Conservation (phyloP, 2,113 vertebrate genomes). For the Thalassarche chlororhynchos region DNA sequence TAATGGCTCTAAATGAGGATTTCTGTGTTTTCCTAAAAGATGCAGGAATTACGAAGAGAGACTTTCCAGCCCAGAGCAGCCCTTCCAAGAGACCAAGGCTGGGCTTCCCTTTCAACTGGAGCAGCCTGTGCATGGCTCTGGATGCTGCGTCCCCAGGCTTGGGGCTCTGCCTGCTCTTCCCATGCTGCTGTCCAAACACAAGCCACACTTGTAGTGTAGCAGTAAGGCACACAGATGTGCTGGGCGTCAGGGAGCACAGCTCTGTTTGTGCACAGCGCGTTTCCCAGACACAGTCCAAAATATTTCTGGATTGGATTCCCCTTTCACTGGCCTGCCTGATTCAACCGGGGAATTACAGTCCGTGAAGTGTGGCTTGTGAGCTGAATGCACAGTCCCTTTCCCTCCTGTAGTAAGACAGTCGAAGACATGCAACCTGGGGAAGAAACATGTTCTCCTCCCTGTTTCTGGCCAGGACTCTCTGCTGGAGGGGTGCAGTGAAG, state of each 20-base stretch:
- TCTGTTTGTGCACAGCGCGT: neutral
- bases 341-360: neutral
- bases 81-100: neutral
- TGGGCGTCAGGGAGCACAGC: neutral
- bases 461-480: neutral
- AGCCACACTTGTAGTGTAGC: neutral
- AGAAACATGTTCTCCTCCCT: neutral
- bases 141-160: neutral
- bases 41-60: neutral
- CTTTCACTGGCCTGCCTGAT: neutral
- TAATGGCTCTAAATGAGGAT: neutral
- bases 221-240: neutral
- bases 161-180: neutral
- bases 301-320: neutral
- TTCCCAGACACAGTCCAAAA: neutral
- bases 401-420: neutral
- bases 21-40: conserved; percentile 9
- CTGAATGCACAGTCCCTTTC: neutral
- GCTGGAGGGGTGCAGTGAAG: neutral
- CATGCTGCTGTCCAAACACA: neutral
- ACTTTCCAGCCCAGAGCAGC: neutral
- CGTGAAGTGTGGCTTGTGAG: neutral
- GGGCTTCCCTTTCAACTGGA: neutral
- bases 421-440: neutral
- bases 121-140: neutral